Evolutionary conservation across 2,797 vertebrate species (phyloP), one percentile per base, ranked within the genome.

Genomic region (Salarias fasciatus): DNA sequence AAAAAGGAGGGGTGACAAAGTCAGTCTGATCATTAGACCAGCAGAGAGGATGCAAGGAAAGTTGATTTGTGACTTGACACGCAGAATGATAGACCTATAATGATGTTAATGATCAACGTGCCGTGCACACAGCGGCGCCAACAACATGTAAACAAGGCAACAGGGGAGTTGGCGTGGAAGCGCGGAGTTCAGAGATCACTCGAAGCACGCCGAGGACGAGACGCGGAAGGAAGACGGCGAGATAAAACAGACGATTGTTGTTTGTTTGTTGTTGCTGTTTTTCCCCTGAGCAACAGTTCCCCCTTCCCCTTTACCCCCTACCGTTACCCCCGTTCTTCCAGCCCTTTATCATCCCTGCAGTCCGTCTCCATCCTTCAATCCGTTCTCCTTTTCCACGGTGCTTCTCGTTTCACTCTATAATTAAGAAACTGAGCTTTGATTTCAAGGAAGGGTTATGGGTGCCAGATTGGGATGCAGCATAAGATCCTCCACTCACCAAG

Each of bases 391-490:
- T 14, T 4, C 12, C 24, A 50, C n/a, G 47, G 45, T 31, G 41
- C 36, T 49, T 63, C 36, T 76, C 45, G 69, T 75, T 83, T 83
- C 47, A 79, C 69, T 75, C 73, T 76, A 69, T 83, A 89, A 92
- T 92, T 91, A 92, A 84, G 80, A 91, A 88, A 86, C 58, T 69
- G 67, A 64, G 83, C 90, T 92, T 92, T 91, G 90, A 92, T 91
- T 90, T 82, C 78, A 79, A 76, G 74, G 77, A 77, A 83, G 79
- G 89, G 85, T 88, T 89, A 86, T 52, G 56, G 87, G 80, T 84
- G 82, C 80, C 72, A 84, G 79, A 79, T 77, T 86, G 79, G 71
- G 83, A 85, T 84, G 78, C 69, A 75, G 71, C 38, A 11, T 63
- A 73, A 79, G 76, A 80, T 84, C 63, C 71, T 79, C 72, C 69